Evolutionary conservation across 2,888 invertebrate species (phyloP).

Genomic region (Hydropsyche betteni): DNA sequence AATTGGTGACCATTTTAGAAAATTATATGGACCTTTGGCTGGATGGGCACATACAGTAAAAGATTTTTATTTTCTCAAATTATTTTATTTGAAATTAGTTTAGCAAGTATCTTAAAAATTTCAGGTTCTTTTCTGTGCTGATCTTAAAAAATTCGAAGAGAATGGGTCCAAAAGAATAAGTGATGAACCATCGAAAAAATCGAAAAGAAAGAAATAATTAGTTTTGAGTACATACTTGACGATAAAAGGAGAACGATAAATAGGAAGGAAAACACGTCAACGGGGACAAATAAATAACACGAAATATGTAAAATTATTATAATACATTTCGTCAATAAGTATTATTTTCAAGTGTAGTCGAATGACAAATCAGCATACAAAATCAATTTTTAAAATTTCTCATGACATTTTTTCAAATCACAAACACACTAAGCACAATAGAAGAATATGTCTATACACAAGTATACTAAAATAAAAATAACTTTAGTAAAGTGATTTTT

Average conservation of each 20-base stretch:
- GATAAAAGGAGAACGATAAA: neutral
- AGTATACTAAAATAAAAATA: constrained; percentile 48
- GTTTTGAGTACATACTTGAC: neutral
- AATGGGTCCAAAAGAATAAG: constrained; percentile 50
- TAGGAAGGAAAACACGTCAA: constrained; percentile 14
- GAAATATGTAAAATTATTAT: constrained; percentile 49
- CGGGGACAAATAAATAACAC: constrained; percentile 17
- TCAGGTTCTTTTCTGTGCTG: constrained; percentile 83
- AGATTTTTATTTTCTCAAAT: neutral
- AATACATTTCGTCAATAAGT: constrained; percentile 49
- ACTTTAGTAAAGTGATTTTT: constrained; percentile 45
- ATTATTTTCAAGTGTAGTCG: constrained; percentile 46
- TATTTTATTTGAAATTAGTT: neutral
- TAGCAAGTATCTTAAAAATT: constrained; percentile 54
- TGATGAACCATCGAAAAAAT: constrained; percentile 32
- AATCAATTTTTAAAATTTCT: constrained; percentile 46
- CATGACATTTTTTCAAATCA: constrained; percentile 47
- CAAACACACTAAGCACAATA: constrained; percentile 50
- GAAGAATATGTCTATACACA: constrained; percentile 50
- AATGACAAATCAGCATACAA: constrained; percentile 48
- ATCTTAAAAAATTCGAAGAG: constrained; percentile 76
- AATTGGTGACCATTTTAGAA: constrained; percentile 82
- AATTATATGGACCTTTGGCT: constrained; percentile 84
- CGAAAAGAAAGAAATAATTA: constrained; percentile 41
- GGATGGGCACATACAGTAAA: constrained; percentile 95